These are phyloP conservation scores for Aplochiton taeniatus DNA, from an alignment of 2,797 vertebrate genomes.

Conservation along the genomic window DNA sequence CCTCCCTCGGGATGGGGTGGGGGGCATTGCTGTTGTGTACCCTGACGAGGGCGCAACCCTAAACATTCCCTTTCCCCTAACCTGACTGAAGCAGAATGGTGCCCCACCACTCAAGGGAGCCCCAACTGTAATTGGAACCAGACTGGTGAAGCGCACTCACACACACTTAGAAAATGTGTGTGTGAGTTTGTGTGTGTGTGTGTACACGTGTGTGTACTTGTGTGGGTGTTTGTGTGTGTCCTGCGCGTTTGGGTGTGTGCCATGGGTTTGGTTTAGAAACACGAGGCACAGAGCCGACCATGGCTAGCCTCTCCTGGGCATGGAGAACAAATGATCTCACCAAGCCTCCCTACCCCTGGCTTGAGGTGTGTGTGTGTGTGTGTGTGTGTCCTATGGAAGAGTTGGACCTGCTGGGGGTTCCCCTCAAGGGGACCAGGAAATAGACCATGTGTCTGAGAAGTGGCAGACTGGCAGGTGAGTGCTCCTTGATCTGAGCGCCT, in stretches of 20 bases:
- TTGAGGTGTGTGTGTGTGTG: background rate
- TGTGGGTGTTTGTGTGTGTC: background rate
- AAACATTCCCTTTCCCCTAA: background rate
- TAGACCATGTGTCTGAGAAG: constrained; percentile 2
- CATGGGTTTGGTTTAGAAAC: background rate
- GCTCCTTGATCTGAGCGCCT: background rate
- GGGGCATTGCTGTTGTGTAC: constrained; percentile 3
- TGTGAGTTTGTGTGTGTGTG: background rate
- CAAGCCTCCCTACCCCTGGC: background rate
- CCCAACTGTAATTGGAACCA: constrained; percentile 1
- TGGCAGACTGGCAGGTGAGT: constrained; percentile 8
- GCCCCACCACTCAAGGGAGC: background rate
- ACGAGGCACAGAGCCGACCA: background rate
- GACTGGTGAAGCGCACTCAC: background rate
- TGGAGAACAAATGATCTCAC: background rate
- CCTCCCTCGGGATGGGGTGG: too few species aligned
- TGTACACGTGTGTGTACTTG: background rate
- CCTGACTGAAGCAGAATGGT: background rate
- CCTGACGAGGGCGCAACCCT: constrained; percentile 2
- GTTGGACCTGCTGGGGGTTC: background rate
- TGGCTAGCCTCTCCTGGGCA: background rate
- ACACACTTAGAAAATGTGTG: background rate
- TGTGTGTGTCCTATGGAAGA: background rate
- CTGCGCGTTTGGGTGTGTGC: background rate
- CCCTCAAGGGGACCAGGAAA: background rate